Percentiles rank a stretch among this genome's conserved stretches.
phyloP scores from a whole-genome alignment of 2,113 vertebrate genomes.

The Spermophilus dauricus region DNA sequence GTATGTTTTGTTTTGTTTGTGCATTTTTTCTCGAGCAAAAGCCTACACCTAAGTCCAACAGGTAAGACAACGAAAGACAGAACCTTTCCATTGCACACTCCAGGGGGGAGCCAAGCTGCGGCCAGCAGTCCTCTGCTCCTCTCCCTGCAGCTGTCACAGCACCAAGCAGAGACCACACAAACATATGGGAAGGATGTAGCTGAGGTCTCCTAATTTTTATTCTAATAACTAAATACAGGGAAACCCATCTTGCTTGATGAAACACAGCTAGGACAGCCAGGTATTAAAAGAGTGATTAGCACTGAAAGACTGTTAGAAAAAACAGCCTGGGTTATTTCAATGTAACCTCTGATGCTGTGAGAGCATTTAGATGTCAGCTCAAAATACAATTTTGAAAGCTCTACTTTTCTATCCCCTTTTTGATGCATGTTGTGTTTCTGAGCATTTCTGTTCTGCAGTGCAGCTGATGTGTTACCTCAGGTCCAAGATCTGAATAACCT shows the following conservation, averaged over 20 bases:
- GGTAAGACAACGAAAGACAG: background rate
- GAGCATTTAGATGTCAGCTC: background rate
- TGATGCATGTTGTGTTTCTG: background rate
- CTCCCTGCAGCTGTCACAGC: fast-evolving
- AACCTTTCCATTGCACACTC: background rate
- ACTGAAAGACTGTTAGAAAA: background rate
- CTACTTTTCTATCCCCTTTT: background rate
- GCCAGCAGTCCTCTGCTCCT: too few species aligned
- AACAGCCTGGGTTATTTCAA: background rate
- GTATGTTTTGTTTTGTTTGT: background rate
- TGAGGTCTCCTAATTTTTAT: background rate
- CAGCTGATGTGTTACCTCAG: background rate
- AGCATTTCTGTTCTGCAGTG: background rate
- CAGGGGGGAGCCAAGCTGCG: background rate
- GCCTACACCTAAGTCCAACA: background rate
- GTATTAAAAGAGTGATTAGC: background rate
- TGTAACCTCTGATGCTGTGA: background rate
- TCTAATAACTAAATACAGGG: background rate
- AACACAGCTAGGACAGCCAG: background rate
- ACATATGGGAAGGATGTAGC: background rate
- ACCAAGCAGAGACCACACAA: background rate
- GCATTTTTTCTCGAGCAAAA: too few species aligned
- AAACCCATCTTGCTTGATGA: background rate
- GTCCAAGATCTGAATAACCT: background rate
- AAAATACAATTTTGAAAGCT: background rate